Evolutionary conservation across 1,140 invertebrate genomes (phyloP).

Genomic region (Drosophila kanapiae): DNA sequence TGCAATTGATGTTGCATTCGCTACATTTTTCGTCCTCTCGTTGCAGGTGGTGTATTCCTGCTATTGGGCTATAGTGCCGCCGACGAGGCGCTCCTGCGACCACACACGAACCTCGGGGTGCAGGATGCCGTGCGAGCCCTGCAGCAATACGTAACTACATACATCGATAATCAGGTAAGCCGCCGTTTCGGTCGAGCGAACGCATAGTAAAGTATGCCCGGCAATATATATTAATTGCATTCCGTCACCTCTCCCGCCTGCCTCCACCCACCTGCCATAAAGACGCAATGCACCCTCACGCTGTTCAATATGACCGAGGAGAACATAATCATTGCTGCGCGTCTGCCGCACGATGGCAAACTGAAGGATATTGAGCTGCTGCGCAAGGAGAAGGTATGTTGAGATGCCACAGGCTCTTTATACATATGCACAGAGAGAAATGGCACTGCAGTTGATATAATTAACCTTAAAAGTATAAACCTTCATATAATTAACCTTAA

Average conservation of each 20-base stretch:
- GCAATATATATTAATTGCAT: slow-evolving; percentile 64
- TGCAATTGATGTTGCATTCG: slow-evolving; percentile 66
- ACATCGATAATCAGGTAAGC: slow-evolving; percentile 90
- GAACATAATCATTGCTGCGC: slow-evolving; percentile 94
- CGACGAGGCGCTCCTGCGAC: slow-evolving; percentile 92
- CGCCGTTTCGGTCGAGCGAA: slow-evolving; percentile 1
- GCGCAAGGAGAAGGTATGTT: slow-evolving; percentile 89
- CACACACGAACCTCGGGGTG: slow-evolving; percentile 91
- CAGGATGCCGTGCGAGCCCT: slow-evolving; percentile 92
- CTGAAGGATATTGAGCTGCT: slow-evolving; percentile 87
- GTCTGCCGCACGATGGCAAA: slow-evolving; percentile 89
- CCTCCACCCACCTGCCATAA: slow-evolving; percentile 43
- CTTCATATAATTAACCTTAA: too few species aligned
- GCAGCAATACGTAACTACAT: slow-evolving; percentile 90
- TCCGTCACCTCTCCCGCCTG: slow-evolving; percentile 17
- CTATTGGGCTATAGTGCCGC: slow-evolving; percentile 94
- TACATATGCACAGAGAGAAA: neutral
- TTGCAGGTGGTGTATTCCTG: slow-evolving; percentile 92
- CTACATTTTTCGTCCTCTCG: slow-evolving; percentile 21
- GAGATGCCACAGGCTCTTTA: slow-evolving; percentile 35
- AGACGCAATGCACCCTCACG: slow-evolving; percentile 93
- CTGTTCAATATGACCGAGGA: slow-evolving; percentile 93
- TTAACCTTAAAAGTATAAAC: too few species aligned
- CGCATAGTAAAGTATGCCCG: slow-evolving; percentile 19
- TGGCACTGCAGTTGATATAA: too few species aligned